Evolutionary conservation across 2,888 invertebrate species (phyloP).

Genomic region (Rapana venosa): DNA sequence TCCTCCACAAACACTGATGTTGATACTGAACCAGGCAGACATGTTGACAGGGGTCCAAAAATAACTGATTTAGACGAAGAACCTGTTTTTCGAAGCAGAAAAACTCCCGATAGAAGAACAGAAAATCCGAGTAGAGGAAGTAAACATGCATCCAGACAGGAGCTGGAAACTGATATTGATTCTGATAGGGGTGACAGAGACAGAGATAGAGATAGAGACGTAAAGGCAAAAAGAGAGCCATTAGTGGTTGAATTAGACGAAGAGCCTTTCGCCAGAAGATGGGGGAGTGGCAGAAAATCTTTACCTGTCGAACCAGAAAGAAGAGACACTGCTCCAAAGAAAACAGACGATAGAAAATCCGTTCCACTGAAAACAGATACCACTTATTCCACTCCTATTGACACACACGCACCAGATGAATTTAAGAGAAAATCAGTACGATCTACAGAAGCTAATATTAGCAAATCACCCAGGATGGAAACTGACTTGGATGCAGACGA

Average conservation of each 20-base stretch:
- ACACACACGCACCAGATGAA: neutral
- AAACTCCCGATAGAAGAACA: neutral
- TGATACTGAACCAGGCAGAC: neutral
- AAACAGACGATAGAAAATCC: constrained; percentile 7
- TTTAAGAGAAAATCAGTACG: neutral
- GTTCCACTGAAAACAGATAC: neutral
- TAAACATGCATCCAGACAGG: neutral
- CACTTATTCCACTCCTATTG: neutral
- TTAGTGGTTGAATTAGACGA: constrained; percentile 1
- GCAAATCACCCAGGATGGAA: neutral
- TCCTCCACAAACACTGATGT: neutral
- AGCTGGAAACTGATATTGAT: too few relatives aligned
- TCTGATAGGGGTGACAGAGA: neutral
- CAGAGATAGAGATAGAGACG: neutral
- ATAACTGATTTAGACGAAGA: constrained; percentile 10
- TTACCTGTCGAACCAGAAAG: neutral
- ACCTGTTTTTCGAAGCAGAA: neutral
- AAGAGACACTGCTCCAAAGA: neutral
- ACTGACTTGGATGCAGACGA: neutral
- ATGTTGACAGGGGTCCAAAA: neutral
- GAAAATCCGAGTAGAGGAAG: neutral
- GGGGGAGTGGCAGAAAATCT: neutral
- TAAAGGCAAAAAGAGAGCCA: neutral
- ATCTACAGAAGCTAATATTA: neutral
- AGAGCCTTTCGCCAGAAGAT: constrained; percentile 14